Evolutionary conservation across 1,140 invertebrate species (phyloP), one percentile per base, ranked within the genome.

Genomic region (Tachypleus tridentatus): DNA sequence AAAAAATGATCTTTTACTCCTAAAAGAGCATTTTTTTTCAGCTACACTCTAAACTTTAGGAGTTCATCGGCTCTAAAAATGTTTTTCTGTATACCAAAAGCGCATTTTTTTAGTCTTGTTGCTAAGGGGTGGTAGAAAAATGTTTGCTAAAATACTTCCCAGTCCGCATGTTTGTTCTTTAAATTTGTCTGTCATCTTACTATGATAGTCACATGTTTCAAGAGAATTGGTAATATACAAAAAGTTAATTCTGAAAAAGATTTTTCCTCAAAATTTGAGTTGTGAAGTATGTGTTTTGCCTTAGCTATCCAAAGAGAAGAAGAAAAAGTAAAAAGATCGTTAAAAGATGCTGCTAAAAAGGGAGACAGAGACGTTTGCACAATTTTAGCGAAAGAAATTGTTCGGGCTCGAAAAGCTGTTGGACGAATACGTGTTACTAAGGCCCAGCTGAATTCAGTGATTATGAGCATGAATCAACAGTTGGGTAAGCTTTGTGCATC

Each of bases 401-500:
- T 99, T 51, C 80, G 89, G 66, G 89, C 97, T 0, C 81, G 92
- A 66, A 96, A 93, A 79, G 86, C 93, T 0, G 85, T 94, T 49
- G 87, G 83, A 71, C 93, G 95, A 78, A 87, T 99, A 64, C 87
- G 97, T 74, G 89, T 91, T 0, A 92, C 92, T 0, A 98, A 98
- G 79, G 94, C 97, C n/a, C 95, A 98, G 71, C 79, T 99, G 4
- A 98, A 96, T 77, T 98, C 96, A 3, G 87, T 99, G 10, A 88
- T 93, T 64, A 82, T 98, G 79, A 91, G 94, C 78, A 98, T 99
- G 93, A 96, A 97, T 76, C 94, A 98, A 77, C 97, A 99, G 77
- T 78, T 98, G 68, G 87, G 89, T 92, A 79, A 76, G 77, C 61
- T 29, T 50, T 29, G 5, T 63, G 50, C 7, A 29, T 59, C 10